phyloP scores from a whole-genome alignment of 1,140 invertebrate genomes.

The Drosophila santomea region DNA sequence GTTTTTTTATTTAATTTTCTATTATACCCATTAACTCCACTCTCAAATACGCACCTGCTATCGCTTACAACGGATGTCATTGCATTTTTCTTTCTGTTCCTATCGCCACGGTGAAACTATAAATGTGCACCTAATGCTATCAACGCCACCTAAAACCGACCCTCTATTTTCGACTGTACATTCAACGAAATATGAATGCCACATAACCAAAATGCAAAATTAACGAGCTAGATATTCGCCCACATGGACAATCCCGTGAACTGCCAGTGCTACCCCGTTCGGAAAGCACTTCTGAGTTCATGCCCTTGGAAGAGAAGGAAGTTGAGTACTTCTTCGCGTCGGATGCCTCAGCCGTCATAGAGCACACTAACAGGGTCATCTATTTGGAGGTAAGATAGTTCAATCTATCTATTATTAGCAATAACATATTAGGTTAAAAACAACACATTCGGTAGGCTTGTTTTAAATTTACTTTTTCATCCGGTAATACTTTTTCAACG shows the following conservation, averaged over 20 bases:
- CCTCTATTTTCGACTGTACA: slow-evolving; percentile 35
- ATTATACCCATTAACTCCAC: slow-evolving; percentile 22
- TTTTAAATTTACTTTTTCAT: no score
- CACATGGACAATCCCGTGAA: slow-evolving; percentile 87
- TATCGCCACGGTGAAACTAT: slow-evolving; percentile 34
- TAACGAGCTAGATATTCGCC: slow-evolving; percentile 91
- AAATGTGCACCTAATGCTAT: slow-evolving; percentile 9
- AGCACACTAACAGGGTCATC: slow-evolving; percentile 98
- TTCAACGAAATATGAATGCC: slow-evolving; percentile 26
- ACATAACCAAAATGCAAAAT: slow-evolving; percentile 50
- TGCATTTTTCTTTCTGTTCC: slow-evolving; percentile 21
- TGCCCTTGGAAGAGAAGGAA: slow-evolving; percentile 95
- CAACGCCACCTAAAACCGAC: slow-evolving; percentile 16
- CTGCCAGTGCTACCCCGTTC: slow-evolving; percentile 88
- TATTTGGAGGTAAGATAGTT: slow-evolving; percentile 90
- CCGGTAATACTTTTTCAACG: no score
- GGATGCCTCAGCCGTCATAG: slow-evolving; percentile 99
- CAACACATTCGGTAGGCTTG: no score
- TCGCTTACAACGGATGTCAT: slow-evolving; percentile 13
- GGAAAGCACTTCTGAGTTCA: slow-evolving; percentile 95
- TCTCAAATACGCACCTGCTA: slow-evolving; percentile 13
- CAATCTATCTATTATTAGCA: not conserved
- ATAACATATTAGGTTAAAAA: no score
- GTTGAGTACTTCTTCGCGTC: slow-evolving; percentile 99
- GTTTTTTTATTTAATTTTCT: slow-evolving; percentile 45